A percentile compares a stretch with the other conserved stretches of the same genome.
phyloP scores from a whole-genome alignment of 2,888 invertebrate genomes.

The Leptothorax acervorum region DNA sequence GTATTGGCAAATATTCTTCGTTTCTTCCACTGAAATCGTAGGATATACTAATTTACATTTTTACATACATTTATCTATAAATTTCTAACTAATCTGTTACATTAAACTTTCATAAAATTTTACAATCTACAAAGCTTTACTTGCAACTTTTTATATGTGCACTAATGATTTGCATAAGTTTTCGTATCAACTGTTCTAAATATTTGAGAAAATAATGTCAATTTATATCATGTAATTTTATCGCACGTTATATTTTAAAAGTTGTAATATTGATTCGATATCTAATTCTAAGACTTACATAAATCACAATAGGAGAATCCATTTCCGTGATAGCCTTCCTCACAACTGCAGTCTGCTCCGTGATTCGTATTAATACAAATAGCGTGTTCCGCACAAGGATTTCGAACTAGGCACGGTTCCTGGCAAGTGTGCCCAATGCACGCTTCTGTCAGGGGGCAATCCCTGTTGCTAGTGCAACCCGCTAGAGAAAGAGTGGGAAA shows the following conservation, averaged over 20 bases:
- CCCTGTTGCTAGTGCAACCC: constrained; percentile 94
- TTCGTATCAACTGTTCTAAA: neutral
- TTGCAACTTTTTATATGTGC: neutral
- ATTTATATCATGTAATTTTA: neutral
- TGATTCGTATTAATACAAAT: constrained; percentile 96
- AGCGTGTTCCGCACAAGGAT: constrained; percentile 94
- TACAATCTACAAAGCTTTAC: neutral
- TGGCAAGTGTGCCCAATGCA: constrained; percentile 95
- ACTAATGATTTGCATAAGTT: constrained; percentile 1
- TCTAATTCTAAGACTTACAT: constrained; percentile 87
- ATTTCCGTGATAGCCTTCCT: constrained; percentile 95
- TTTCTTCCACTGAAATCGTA: constrained; percentile 84
- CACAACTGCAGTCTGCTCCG: constrained; percentile 94
- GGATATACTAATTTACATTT: constrained; percentile 4
- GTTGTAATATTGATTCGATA: neutral
- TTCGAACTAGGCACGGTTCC: constrained; percentile 94
- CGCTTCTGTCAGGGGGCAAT: constrained; percentile 94
- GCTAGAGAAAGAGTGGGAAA: constrained; percentile 86
- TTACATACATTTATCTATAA: neutral
- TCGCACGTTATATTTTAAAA: neutral
- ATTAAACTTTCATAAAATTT: neutral
- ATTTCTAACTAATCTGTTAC: neutral
- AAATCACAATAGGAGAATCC: constrained; percentile 93
- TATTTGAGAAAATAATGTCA: neutral
- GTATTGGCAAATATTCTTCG: constrained; percentile 92